These are phyloP conservation scores for Corapipo altera DNA, from an alignment of 2,113 vertebrate species.

Conservation along the genomic window DNA sequence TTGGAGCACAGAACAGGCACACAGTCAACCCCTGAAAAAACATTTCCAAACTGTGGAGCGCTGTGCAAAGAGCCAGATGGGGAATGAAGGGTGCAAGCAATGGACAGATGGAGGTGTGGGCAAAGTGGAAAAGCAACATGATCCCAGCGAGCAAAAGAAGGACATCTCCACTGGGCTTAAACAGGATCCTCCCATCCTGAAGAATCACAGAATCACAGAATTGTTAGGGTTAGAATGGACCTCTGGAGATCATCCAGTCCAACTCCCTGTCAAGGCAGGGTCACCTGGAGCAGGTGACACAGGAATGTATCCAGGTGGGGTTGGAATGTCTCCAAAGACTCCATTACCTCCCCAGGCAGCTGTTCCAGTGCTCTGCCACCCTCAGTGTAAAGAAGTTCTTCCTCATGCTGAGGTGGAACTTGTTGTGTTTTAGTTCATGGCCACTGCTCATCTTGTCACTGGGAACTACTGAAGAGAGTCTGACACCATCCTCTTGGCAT, in stretches of 20 bases:
- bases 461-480: background rate
- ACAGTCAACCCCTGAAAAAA: background rate
- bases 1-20: background rate
- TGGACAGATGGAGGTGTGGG: background rate
- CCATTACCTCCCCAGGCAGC: background rate
- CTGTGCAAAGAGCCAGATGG: background rate
- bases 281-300: background rate
- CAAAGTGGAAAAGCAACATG: background rate
- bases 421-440: background rate
- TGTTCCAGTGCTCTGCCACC: background rate
- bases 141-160: background rate
- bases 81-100: background rate
- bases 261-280: background rate
- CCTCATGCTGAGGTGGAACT: background rate
- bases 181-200: background rate
- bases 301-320: background rate
- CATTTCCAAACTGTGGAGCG: accelerated
- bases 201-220: background rate
- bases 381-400: background rate
- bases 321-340: background rate
- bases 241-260: background rate
- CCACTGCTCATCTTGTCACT: background rate
- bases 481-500: background rate
- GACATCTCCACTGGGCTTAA: background rate
- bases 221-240: background rate